Base-by-base conservation (phyloP, 2,113 vertebrate genomes). In the Sardina pilchardus region DNA sequence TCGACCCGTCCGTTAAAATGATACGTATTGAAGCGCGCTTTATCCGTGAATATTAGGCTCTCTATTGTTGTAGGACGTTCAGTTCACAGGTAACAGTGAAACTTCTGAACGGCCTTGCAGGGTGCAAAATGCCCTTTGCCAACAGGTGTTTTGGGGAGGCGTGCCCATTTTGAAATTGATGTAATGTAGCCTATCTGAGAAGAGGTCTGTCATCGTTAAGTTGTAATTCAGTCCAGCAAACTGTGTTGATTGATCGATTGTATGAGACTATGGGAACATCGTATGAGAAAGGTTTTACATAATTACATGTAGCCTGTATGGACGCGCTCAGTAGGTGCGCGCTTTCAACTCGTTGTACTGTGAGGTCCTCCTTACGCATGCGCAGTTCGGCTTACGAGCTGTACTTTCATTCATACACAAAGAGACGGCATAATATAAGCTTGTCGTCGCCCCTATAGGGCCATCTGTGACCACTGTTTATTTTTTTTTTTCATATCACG, bases 401-500 rank as follows among this genome's bases (percentile, higher is more conserved):
- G 47, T 42, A 30, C 45, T 82, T 89, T 85, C 85, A 88, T 71
- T 83, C 81, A 85, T 80, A 80, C 88, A 83, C 89, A 86, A 82
- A 48, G 87, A 34, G 26, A 42, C 83, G 17, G 4, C 83, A 87
- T 43, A 81, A 67, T 39, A 56, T 50, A 92, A 91, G 93, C 88
- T 91, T 90, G 86, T 91, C 90, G 39, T 90, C 87, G 44, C 48
- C 87, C 86, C 71, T 36, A 36, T 86, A 85, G 84, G n/a, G 47
- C 30, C 47, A 50, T 67, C 67, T 19, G 39, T 19, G 82, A 67
- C 63, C 71, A 17, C 71, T 78, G 14, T 53, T 45, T 84, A 39
- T 82, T 45, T 83, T 44, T 45, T 83, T 44, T 56, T 47, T 4
- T 1, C 24, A 17, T 43, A 43, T 21, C 17, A 34, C 12, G 53